Evolutionary conservation across 1,140 invertebrate species (phyloP), one percentile per base, ranked within the genome.

Genomic region (Listronotus bonariensis): DNA sequence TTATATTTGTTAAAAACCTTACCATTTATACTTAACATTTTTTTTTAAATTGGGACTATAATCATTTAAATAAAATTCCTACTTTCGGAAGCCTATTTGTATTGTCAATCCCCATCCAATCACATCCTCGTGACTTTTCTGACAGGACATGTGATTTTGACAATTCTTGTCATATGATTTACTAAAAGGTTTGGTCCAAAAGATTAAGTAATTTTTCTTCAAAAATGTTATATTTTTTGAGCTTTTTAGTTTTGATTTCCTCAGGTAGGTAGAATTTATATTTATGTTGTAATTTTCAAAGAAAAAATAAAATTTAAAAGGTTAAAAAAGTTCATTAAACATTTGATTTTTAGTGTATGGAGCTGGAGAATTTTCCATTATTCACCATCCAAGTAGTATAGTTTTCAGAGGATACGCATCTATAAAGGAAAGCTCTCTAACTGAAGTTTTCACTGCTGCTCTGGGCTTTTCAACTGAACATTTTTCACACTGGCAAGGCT

Each of bases 391-490:
- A 17, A 79, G 83, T 34, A 86, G 86, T 68, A 77, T 91, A 42
- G 79, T 81, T 53, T 91, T 92, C 74, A 82, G 83, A 68, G 87
- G 87, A 36, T 82, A 83, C 69, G 82, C 86, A 62, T 72, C 79
- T 20, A 67, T 88, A 6, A 81, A 84, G 62, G 82, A 89, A 72
- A 87, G 85, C 60, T 78, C 84, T 15, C 77, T 90, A 1, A 87
- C 87, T 71, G 89, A 92, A 78, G 82, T 92, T n/a, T 86, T 89
- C 68, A 86, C 85, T 31, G 87, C 88, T 55, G 79, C 85, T 51
- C 79, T 91, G 68, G 90, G 90, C 55, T 86, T 87, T 54, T 87
- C 89, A 10, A 85, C 86, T 14, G 82, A 82, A 69, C 80, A 83
- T 86, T 84, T n/a, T 68, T 82, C 85, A 36, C 81, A 83, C 65